Conservation (phyloP, 2,113 vertebrate species). For the Saimiri boliviensis region DNA sequence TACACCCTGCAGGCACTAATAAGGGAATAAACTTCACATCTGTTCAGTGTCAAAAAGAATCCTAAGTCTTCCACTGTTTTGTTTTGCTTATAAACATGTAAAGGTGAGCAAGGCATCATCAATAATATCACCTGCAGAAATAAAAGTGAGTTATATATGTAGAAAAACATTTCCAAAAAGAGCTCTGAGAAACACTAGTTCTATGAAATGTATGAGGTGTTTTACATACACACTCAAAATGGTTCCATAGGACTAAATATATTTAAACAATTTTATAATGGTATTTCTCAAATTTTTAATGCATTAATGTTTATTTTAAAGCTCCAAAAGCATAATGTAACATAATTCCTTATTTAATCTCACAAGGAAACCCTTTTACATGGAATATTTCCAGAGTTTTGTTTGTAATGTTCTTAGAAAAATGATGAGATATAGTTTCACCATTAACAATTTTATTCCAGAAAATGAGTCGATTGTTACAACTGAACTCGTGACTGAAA, state of each 20-base stretch:
- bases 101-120: background rate
- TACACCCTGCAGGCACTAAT: background rate
- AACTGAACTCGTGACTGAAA: background rate
- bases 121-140: slow-evolving; percentile 40
- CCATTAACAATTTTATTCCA: slow-evolving; percentile 35
- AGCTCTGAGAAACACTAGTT: background rate
- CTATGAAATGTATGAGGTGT: background rate
- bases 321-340: background rate
- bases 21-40: slow-evolving; percentile 18
- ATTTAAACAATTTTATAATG: background rate
- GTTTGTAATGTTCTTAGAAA: background rate
- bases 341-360: slow-evolving; percentile 42
- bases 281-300: background rate
- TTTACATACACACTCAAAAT: background rate
- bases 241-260: background rate
- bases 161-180: background rate
- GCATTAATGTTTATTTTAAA: background rate
- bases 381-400: background rate
- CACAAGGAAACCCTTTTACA: background rate
- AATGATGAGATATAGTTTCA: background rate
- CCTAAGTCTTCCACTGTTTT: background rate
- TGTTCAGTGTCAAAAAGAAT: slow-evolving; percentile 11
- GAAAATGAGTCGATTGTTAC: background rate
- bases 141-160: background rate
- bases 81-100: background rate